Evolutionary conservation across 2,888 invertebrate genomes (phyloP).

Genomic region (Apamea anceps): DNA sequence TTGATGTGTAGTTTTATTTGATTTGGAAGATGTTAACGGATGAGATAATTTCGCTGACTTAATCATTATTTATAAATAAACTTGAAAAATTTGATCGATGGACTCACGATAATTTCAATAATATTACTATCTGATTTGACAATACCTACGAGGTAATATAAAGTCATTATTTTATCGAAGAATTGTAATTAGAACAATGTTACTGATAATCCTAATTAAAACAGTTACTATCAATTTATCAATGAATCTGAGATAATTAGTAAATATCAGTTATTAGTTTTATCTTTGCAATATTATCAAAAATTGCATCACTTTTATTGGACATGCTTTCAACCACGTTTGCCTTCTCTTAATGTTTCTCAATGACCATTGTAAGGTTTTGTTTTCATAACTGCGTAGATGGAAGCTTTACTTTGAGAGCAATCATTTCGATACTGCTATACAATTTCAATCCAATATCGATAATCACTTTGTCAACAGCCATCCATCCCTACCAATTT

Average conservation of each 20-base stretch:
- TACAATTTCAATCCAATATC: slow-evolving; percentile 40
- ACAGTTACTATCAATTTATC: slow-evolving; percentile 19
- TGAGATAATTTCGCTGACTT: slow-evolving; percentile 17
- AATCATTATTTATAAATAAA: slow-evolving; percentile 27
- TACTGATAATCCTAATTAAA: slow-evolving; percentile 32
- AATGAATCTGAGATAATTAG: slow-evolving; percentile 8
- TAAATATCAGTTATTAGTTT: slow-evolving; percentile 11
- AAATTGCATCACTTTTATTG: slow-evolving; percentile 18
- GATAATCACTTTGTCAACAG: slow-evolving; percentile 47
- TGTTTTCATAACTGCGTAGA: not conserved
- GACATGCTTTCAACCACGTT: slow-evolving; percentile 14
- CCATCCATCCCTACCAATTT: slow-evolving; percentile 78
- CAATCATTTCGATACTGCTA: not conserved
- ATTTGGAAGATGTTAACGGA: slow-evolving; percentile 32
- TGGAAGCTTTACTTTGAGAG: not conserved
- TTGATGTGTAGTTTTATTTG: slow-evolving; percentile 35
- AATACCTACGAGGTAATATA: slow-evolving; percentile 15
- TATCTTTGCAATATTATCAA: slow-evolving; percentile 27
- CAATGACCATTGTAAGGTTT: not conserved
- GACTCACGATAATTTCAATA: not conserved
- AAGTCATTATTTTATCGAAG: slow-evolving; percentile 15
- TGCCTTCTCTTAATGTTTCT: not conserved
- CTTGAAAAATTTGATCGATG: not conserved
- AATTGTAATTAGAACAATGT: slow-evolving; percentile 17
- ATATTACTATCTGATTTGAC: slow-evolving; percentile 13